Base-by-base conservation (phyloP, 2,797 vertebrate species). In the Urophycis tenuis region DNA sequence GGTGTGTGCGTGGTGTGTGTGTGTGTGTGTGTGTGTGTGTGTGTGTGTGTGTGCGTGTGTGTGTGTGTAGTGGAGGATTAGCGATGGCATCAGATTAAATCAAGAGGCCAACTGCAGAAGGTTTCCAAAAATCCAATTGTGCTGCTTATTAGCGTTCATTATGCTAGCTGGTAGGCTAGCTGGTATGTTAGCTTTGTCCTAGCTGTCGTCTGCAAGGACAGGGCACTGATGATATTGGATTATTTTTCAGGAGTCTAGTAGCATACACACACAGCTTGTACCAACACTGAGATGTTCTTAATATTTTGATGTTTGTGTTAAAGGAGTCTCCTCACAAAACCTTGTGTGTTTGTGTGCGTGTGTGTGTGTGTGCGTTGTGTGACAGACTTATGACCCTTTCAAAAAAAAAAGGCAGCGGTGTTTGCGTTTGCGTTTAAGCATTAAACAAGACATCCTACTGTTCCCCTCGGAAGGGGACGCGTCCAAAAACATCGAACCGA, bases 21-120 rank as follows among this genome's bases (percentile, higher is more conserved):
- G 53, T 25, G 22, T 64, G 53, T 64, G 53, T 11, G 53, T 22
- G 53, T 22, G 53, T 22, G 19, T 60, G 53, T 60, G 53, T 60
- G 53, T 70, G 67, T 39, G 60, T 71, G 75, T 73, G 64, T 25
- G n/a, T 11, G n/a, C 11, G 64, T 30, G 64, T 69, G 67, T 15
- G n/a, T 70, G 11, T 70, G 67, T 70, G 67, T 70, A 22, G 32
- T 39, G 70, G 78, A 64, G 71, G 75, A 86, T 84, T 83, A 79
- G 36, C 78, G 77, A 78, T 74, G 72, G 60, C 71, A 39, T 72
- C 17, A 78, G 73, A 82, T 81, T 84, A 80, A 76, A 82, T 78
- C 74, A 80, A 81, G 74, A 83, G 69, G 79, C 35, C 76, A 74
- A 78, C 78, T 72, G 30, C n/a, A 39, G 30, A 17, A 53, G 76